Evolutionary conservation across 2,113 vertebrate species (phyloP), one percentile per base, ranked within the genome.

Genomic region (Acinonyx jubatus): DNA sequence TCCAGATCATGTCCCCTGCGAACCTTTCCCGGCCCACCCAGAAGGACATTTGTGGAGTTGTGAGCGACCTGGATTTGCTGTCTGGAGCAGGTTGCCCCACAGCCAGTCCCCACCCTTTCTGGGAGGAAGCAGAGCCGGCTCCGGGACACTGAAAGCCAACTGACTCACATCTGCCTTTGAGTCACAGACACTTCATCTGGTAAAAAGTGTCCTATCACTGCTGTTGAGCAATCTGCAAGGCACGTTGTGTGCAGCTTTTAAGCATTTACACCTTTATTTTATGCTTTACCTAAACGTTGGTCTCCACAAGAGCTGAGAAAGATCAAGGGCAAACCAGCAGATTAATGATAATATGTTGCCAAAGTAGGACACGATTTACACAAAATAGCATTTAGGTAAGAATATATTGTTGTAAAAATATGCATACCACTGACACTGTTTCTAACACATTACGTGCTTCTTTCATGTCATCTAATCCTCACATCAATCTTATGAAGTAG

Each of bases 131-230:
- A 27, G 66, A 14, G 65, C 80, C 61, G 27, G 10, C 63, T 13
- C 11, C 27, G 7, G 38, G 19, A 29, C 76, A 41, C 15, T 7
- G 25, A 38, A 89, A 96, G 61, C 65, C 97, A 81, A 73, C 84
- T 91, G 96, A 95, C 68, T 82, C 61, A 11, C 71, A 31, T 79
- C 87, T 97, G 97, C 94, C 96, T 89, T 88, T 98, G 97, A 97
- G 80, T 97, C 97, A 97, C 33, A 38, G 76, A 79, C 21, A 16
- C 55, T 27, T 13, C 55, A 11, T 83, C 78, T 89, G 73, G 4
- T 78, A 3, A 50, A 38, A 95, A 88, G 38, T 19, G 18, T 73
- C 18, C 55, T 3, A 16, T 79, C 31, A 68, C 41, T 57, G 76
- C 61, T 45, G 31, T 91, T 91, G 84, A 88, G 88, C 66, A 71